Conservation (phyloP, 2,888 invertebrate species). For the Eilema caniola region DNA sequence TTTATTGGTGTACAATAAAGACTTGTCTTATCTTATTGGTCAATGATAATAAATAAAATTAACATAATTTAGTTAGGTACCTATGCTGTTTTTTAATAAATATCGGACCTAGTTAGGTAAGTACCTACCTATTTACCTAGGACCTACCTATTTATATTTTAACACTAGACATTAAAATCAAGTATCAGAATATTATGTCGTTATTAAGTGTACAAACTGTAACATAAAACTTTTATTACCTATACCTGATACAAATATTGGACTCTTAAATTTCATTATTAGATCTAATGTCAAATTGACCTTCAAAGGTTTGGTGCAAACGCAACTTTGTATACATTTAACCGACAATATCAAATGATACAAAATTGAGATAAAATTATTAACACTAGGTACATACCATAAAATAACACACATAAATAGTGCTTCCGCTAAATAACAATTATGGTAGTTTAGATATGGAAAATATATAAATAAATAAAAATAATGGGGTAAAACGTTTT, state of each 20-base stretch:
- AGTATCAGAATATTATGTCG: too few relatives aligned
- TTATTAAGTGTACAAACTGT: background rate
- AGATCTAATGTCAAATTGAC: background rate
- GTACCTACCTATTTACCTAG: too few relatives aligned
- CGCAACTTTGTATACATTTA: background rate
- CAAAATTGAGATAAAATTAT: constrained; percentile 2
- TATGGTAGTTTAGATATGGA: background rate
- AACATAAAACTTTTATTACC: background rate
- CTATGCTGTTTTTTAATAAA: too few relatives aligned
- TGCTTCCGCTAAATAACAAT: background rate
- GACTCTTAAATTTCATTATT: background rate
- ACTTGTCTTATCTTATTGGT: too few relatives aligned
- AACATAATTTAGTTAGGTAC: too few relatives aligned
- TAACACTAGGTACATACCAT: background rate
- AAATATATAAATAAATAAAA: too few relatives aligned
- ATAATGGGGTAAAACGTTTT: background rate
- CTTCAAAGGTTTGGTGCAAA: background rate
- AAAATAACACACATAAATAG: background rate
- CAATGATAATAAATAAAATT: too few relatives aligned
- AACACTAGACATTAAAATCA: background rate
- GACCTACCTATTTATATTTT: too few relatives aligned
- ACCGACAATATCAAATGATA: constrained; percentile 1
- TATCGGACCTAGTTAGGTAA: too few relatives aligned
- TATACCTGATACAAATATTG: background rate
- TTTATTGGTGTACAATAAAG: too few relatives aligned